Evolutionary conservation across 2,888 invertebrate genomes (phyloP), one percentile per base, ranked within the genome.

Genomic region (Microctonus brassicae): DNA sequence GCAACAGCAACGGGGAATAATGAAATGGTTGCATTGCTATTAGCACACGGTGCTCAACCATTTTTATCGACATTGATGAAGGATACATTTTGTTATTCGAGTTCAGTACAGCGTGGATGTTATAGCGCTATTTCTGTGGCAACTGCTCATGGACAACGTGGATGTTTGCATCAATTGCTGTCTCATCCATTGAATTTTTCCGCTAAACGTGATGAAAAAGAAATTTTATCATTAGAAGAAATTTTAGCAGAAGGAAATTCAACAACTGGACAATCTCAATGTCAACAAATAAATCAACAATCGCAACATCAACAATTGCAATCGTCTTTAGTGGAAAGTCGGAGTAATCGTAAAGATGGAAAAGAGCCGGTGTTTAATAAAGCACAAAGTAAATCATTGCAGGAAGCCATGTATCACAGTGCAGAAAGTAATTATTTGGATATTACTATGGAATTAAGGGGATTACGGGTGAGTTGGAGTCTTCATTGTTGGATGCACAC

Each of bases 391-490:
- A 93, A 95, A 79, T 93, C 94, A 55, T 89, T 97, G 71, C 96
- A 97, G 83, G 97, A 97, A 87, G 96, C 97, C 24, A 95, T 97
- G 95, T 97, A 97, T 85, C 96, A 96, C 84, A 95, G 96, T 74
- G 95, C 96, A 0, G 97, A 97, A 88, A 96, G 95, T 84, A 95
- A 96, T 82, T 94, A 96, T 87, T 89, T 97, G 93, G 97, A 97
- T 83, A 94, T 97, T 77, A 96, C 97, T 0, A 90, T 97, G 81
- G 97, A 97, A 84, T 90, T 97, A 36, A 91, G 96, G 71, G 93
- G 94, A 47, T 88, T 96, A 64, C 95, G 96, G 33, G 94, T 97
- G 11, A 94, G 95, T 2, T 97, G 97, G 97, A 96, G 96, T 0
- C 88, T 97, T 26, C 96, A 97, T 85, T 96, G 96, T 78, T 97